Percentiles rank a stretch among this genome's conserved stretches.
Conservation (phyloP, 2,797 vertebrate species). For the Pogonophryne albipinna region DNA sequence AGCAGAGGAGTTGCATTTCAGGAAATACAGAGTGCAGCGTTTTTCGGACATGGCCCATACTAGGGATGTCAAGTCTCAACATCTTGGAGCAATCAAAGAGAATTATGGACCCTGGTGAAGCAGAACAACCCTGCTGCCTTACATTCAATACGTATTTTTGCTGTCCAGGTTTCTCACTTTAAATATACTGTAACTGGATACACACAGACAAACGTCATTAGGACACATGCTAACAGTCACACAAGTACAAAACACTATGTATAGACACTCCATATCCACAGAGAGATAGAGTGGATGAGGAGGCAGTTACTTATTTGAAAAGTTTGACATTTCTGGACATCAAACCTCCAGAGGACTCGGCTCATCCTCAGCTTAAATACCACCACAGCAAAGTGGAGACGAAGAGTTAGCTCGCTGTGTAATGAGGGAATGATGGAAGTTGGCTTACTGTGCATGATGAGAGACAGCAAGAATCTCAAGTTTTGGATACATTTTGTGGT, state of each 20-base stretch:
- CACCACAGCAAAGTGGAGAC: conserved; percentile 33
- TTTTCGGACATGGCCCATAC: background rate
- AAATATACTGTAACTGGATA: background rate
- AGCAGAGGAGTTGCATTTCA: background rate
- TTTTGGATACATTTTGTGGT: conserved; percentile 14
- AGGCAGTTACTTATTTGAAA: conserved; percentile 41
- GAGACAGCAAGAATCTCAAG: conserved; percentile 40
- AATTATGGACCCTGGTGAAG: background rate
- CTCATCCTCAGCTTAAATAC: conserved; percentile 47
- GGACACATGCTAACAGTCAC: conserved; percentile 8
- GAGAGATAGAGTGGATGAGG: conserved; percentile 5
- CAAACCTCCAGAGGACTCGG: conserved; percentile 39
- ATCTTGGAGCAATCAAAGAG: background rate
- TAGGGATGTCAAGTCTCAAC: background rate
- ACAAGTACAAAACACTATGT: background rate
- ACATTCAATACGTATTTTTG: background rate
- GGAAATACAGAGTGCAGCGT: background rate
- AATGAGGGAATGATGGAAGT: conserved; percentile 56
- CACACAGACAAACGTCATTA: background rate
- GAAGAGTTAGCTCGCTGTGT: conserved; percentile 46
- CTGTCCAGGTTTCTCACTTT: background rate
- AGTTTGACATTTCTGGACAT: conserved; percentile 53
- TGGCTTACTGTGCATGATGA: conserved; percentile 26
- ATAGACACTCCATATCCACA: background rate
- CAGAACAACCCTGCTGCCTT: background rate